Percentiles rank a stretch among this genome's conserved stretches.
These are phyloP conservation scores for Leucania comma DNA, from an alignment of 2,888 invertebrate genomes.

Conservation along the genomic window DNA sequence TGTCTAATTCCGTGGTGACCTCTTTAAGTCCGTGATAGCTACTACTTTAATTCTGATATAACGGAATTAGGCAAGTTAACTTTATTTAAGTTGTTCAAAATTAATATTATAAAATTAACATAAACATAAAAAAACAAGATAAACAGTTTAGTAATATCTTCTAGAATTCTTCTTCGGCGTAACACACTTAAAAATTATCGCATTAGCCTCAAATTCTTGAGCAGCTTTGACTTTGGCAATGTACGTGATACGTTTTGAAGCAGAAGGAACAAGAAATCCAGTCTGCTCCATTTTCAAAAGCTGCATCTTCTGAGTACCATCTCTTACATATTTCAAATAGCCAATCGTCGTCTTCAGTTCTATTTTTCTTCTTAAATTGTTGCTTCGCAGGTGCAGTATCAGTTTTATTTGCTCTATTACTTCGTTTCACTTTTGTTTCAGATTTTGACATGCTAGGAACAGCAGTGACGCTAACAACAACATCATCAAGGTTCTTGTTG, in stretches of 20 bases:
- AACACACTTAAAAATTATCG: slow-evolving; percentile 32
- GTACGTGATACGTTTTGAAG: not conserved
- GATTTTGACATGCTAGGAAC: slow-evolving; percentile 25
- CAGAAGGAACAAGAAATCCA: slow-evolving; percentile 17
- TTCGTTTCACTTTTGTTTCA: slow-evolving; percentile 24
- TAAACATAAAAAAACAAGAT: slow-evolving; percentile 12
- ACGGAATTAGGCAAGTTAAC: slow-evolving; percentile 15
- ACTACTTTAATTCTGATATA: slow-evolving; percentile 23
- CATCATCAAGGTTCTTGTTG: too few species aligned
- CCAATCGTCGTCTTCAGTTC: slow-evolving; percentile 34
- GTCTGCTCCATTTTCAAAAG: slow-evolving; percentile 29
- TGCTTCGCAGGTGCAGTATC: slow-evolving; percentile 23
- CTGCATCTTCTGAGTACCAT: slow-evolving; percentile 32
- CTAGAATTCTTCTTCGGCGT: slow-evolving; percentile 21
- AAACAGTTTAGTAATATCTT: slow-evolving; percentile 23
- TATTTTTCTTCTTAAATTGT: slow-evolving; percentile 18
- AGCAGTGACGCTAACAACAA: too few species aligned
- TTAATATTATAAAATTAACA: slow-evolving; percentile 12
- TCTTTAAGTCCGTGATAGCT: slow-evolving; percentile 32
- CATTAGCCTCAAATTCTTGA: slow-evolving; percentile 28
- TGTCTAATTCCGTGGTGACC: slow-evolving; percentile 21
- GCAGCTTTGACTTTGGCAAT: slow-evolving; percentile 6
- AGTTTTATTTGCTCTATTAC: slow-evolving; percentile 27
- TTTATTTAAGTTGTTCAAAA: slow-evolving; percentile 11
- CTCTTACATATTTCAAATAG: slow-evolving; percentile 27